Evolutionary conservation across 2,888 invertebrate species (phyloP).

Genomic region (Diarsia dahlii): DNA sequence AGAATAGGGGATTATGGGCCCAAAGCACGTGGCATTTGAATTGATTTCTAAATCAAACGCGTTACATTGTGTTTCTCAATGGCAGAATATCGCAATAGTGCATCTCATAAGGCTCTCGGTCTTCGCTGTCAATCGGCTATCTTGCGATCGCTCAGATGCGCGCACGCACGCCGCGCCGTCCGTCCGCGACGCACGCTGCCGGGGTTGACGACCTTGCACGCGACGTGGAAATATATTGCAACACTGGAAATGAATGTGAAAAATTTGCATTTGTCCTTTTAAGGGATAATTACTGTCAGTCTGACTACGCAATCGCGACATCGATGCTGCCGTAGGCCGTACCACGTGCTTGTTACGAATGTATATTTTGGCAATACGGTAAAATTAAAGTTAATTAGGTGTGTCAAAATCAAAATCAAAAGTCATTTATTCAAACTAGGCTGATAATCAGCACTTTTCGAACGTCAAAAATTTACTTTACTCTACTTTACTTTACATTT

Average conservation of each 20-base stretch:
- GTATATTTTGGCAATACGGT: constrained; percentile 1
- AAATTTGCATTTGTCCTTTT: constrained; percentile 43
- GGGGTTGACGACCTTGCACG: constrained; percentile 82
- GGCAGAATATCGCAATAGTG: constrained; percentile 66
- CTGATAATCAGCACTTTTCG: too few species aligned
- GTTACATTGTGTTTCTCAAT: constrained; percentile 61
- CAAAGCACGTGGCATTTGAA: constrained; percentile 55
- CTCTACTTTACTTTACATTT: too few species aligned
- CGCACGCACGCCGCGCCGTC: constrained; percentile 76
- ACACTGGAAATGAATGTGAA: constrained; percentile 72
- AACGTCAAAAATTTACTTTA: too few species aligned
- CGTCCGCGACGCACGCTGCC: constrained; percentile 76
- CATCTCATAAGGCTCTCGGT: constrained; percentile 71
- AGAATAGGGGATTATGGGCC: constrained; percentile 36
- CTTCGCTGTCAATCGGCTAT: constrained; percentile 80
- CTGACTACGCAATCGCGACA: constrained; percentile 5
- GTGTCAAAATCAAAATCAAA: too few species aligned
- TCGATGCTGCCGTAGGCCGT: background rate
- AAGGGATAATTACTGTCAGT: constrained; percentile 29
- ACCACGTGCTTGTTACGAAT: background rate
- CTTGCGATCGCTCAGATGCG: constrained; percentile 82
- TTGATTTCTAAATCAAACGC: constrained; percentile 61
- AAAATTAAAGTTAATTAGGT: constrained; percentile 9
- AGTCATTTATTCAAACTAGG: too few species aligned
- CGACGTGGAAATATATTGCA: constrained; percentile 68